Conservation (phyloP, 64 coral and sea anemone species). For the Montipora efflorescens region DNA sequence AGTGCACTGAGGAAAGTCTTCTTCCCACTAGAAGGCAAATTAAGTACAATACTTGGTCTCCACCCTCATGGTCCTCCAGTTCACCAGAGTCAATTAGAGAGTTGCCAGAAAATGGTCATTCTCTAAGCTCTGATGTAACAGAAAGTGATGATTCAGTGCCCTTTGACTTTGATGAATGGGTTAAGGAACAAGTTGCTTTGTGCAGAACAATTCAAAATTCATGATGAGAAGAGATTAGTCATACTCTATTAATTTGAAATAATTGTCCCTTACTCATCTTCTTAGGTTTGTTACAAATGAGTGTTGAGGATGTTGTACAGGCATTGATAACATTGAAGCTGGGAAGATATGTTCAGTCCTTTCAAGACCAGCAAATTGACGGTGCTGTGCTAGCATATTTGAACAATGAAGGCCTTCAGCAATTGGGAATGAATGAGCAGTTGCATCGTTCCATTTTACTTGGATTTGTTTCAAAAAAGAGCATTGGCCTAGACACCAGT, state of each 20-base stretch:
- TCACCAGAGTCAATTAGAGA: neutral
- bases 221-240: too few species aligned
- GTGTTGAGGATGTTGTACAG: neutral
- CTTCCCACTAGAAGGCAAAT: neutral
- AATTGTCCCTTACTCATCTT: neutral
- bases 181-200: neutral
- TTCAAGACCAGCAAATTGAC: constrained; percentile 13
- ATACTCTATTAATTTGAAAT: too few species aligned
- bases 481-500: neutral
- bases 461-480: neutral
- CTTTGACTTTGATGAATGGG: neutral
- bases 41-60: neutral
- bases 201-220: neutral
- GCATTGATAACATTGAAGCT: neutral
- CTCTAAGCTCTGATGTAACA: neutral
- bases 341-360: neutral
- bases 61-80: neutral
- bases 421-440: constrained; percentile 21
- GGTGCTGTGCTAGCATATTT: constrained; percentile 12
- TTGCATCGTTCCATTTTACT: neutral
- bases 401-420: constrained; percentile 1
- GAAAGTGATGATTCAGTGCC: neutral
- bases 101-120: neutral
- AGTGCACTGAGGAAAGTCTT: neutral
- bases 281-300: constrained; percentile 29